Evolutionary conservation across 2,888 invertebrate genomes (phyloP), one percentile per base, ranked within the genome.

Genomic region (Allygus modestus): DNA sequence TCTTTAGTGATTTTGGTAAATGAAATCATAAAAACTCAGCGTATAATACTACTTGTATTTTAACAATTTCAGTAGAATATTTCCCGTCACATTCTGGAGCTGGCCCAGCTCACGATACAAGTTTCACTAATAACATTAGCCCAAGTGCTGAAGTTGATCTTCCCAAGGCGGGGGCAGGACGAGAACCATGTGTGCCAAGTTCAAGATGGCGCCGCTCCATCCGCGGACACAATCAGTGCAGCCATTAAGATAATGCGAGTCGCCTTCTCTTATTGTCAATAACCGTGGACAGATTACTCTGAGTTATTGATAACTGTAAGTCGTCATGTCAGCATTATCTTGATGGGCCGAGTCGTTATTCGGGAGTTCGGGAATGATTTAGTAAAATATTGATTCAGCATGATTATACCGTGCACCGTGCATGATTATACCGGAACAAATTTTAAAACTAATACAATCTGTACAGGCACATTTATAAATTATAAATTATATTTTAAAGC

Each of bases 301-400:
- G 9, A 23, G 58, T 58, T 58, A 23, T 58, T 23, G 58, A 58
- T 46, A 46, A 17, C 46, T 46, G 41, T 41, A 4, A 37, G 37
- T 37, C 69, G 65, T 82, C 69, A 69, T 61, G 65, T 58, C 81
- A n/a, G 61, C 82, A 82, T 37, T 82, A 23, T 26, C 82, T 82
- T 33, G 81, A 58, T 31, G 58, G 37, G 5, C 33, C 26, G 12
- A 41, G 26, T 61, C n/a, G 54, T 58, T 46, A 46, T 46, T 58
- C 20, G 23, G 20, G 15, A 46, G 46, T 46, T 46, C n/a, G 46
- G 46, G 2, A 12, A 46, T 46, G 2, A 46, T 46, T 46, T 46
- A 46, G 12, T 46, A 12, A 46, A 12, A 17, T 46, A 17, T 41
- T n/a, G n/a, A n/a, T n/a, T n/a, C n/a, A n/a, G n/a, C n/a, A n/a